Evolutionary conservation across 2,797 vertebrate species (phyloP).

Genomic region (Helicolenus hilgendorfi): DNA sequence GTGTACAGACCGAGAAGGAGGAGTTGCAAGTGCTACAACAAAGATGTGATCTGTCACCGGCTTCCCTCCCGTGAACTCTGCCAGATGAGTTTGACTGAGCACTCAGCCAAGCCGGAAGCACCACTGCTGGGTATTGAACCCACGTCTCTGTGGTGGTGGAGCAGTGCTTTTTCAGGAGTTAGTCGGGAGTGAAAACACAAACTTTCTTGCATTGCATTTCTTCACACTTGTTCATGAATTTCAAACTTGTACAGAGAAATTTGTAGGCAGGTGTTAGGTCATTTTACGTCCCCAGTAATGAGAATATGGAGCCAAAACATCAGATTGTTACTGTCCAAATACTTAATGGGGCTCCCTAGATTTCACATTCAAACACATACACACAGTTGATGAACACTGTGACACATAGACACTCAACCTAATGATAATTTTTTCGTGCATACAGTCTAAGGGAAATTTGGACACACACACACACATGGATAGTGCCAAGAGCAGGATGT

Average conservation of each 20-base stretch:
- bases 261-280: neutral
- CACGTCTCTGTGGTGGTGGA: neutral
- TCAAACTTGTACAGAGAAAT: neutral
- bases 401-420: neutral
- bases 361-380: neutral
- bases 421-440: neutral
- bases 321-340: constrained; percentile 3
- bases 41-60: constrained; percentile 26
- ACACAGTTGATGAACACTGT: neutral
- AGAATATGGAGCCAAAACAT: neutral
- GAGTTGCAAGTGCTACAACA: constrained; percentile 18
- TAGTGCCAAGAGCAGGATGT: constrained; percentile 55
- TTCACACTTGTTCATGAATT: neutral
- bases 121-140: constrained; percentile 20
- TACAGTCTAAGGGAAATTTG: constrained; percentile 2
- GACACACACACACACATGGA: neutral
- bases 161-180: neutral
- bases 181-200: neutral
- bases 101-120: constrained; percentile 22
- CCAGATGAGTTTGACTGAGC: constrained; percentile 41
- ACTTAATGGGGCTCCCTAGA: neutral
- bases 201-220: neutral
- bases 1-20: constrained; percentile 17
- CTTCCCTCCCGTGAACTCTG: neutral
- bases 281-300: neutral